These are phyloP conservation scores for Drosophila vallismaia DNA, from an alignment of 2,888 invertebrate genomes.

Conservation along the genomic window DNA sequence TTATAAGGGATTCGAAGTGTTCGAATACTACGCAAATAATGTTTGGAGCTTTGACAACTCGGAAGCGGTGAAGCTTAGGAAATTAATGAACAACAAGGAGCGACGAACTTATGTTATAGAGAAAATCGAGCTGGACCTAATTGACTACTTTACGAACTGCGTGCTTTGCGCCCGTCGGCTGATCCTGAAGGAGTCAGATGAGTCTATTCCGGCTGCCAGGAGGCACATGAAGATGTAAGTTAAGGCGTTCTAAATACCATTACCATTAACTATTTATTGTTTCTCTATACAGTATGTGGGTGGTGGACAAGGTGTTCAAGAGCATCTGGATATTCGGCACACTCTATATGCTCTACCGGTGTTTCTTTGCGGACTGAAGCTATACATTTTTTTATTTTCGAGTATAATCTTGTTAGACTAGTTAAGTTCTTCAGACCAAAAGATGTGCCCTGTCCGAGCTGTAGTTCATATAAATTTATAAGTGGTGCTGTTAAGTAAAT, in stretches of 20 bases:
- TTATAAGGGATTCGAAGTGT: slow-evolving; percentile 93
- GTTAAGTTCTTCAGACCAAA: slow-evolving; percentile 72
- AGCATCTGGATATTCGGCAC: slow-evolving; percentile 87
- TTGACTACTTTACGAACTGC: slow-evolving; percentile 92
- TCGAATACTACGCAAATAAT: slow-evolving; percentile 96
- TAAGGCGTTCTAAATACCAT: background rate
- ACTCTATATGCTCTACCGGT: slow-evolving; percentile 84
- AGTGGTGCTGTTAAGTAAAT: slow-evolving; percentile 61
- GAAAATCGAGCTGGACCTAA: slow-evolving; percentile 88
- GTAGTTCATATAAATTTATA: slow-evolving; percentile 48
- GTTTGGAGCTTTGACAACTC: slow-evolving; percentile 95
- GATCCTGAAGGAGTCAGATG: slow-evolving; percentile 92
- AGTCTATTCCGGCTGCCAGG: slow-evolving; percentile 91
- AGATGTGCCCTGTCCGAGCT: slow-evolving; percentile 45
- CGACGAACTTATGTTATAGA: slow-evolving; percentile 88
- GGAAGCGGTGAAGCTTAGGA: slow-evolving; percentile 86
- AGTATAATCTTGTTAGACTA: slow-evolving; percentile 35
- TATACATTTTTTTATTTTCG: background rate
- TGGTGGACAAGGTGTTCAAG: slow-evolving; percentile 90
- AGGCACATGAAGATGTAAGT: slow-evolving; percentile 92
- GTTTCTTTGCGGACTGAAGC: slow-evolving; percentile 66
- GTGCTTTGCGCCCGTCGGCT: slow-evolving; percentile 91
- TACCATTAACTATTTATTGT: background rate
- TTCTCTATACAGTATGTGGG: slow-evolving; percentile 90
- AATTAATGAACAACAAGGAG: slow-evolving; percentile 88